A percentile compares a stretch with the other conserved stretches of the same genome.
Conservation (phyloP, 2,888 invertebrate genomes). For the Heliconius charithonia region DNA sequence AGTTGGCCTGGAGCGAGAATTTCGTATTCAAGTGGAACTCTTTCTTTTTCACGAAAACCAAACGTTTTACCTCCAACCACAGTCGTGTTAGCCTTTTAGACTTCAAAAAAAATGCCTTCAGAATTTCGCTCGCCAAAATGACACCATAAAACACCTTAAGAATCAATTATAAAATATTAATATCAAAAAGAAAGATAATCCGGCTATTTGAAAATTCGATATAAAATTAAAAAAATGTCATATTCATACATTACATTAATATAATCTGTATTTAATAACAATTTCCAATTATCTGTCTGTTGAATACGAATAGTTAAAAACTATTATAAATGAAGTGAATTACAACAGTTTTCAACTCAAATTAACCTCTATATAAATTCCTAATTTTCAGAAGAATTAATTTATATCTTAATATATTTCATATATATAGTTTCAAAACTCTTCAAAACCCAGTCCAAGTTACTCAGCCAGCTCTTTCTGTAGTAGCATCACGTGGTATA, state of each 20-base stretch:
- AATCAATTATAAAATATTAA: not conserved
- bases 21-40: conserved; percentile 36
- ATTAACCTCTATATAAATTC: not conserved
- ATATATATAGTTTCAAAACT: not conserved
- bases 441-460: conserved; percentile 7
- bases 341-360: no score
- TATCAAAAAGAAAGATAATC: not conserved
- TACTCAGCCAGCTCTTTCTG: conserved; percentile 11
- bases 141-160: not conserved
- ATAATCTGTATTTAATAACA: no score
- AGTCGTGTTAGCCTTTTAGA: not conserved
- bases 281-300: no score
- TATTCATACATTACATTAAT: not conserved
- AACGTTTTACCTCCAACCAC: conserved; percentile 33
- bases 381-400: not conserved
- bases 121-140: no score
- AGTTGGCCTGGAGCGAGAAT: conserved; percentile 29
- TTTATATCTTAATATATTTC: not conserved
- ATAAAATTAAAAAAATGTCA: not conserved
- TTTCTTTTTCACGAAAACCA: conserved; percentile 35
- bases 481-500: not conserved
- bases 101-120: no score
- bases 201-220: not conserved
- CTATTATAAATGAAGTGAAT: no score
- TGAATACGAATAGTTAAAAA: no score